Conservation (phyloP, 2,888 invertebrate genomes). For the Drosophila testacea region DNA sequence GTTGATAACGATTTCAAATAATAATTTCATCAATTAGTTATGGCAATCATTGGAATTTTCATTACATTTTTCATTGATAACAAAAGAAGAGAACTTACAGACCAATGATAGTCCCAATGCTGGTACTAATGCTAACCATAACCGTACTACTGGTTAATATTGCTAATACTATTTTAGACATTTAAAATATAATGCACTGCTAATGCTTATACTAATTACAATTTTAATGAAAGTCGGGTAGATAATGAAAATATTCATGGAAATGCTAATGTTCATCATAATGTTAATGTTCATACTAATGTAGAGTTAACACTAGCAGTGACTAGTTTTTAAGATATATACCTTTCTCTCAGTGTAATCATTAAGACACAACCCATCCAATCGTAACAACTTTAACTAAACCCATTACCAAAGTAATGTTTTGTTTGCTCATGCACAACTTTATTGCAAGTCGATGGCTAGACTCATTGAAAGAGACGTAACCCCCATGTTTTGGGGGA, state of each 20-base stretch:
- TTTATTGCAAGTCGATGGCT: slow-evolving; percentile 27
- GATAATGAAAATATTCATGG: neutral
- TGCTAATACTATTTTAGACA: neutral
- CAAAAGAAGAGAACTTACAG: neutral
- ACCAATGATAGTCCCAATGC: neutral
- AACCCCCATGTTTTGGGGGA: neutral
- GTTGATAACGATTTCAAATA: no score
- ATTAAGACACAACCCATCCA: slow-evolving; percentile 2
- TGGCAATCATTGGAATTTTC: neutral
- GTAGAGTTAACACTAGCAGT: no score
- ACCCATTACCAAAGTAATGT: slow-evolving; percentile 37
- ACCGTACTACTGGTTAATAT: neutral
- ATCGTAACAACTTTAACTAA: slow-evolving; percentile 17
- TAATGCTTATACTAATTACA: neutral
- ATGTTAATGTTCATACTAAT: neutral
- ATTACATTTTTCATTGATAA: neutral
- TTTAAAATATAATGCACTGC: no score
- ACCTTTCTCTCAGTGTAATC: slow-evolving; percentile 22
- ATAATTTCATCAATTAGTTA: neutral
- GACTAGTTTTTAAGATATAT: neutral
- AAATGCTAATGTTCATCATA: neutral
- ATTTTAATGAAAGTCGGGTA: neutral
- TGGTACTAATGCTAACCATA: neutral
- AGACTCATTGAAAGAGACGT: slow-evolving; percentile 1
- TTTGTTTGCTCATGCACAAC: slow-evolving; percentile 36